phyloP scores from a whole-genome alignment of 2,113 vertebrate species.

The Tenrec ecaudatus region DNA sequence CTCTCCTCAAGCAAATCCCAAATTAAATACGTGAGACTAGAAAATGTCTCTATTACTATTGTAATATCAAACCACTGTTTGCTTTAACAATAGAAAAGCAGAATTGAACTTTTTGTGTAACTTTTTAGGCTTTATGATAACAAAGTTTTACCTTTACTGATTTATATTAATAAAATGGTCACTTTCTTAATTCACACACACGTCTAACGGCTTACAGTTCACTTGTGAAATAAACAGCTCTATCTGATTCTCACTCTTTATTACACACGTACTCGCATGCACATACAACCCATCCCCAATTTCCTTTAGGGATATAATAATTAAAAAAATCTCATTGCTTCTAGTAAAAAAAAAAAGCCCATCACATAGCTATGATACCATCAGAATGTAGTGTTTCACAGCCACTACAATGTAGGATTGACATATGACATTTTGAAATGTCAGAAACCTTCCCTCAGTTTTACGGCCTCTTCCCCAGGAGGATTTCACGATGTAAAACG shows the following conservation, averaged over 20 bases:
- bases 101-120: constrained; percentile 28
- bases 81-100: background rate
- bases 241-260: background rate
- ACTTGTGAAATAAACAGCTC: constrained; percentile 14
- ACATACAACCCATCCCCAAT: background rate
- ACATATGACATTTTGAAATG: constrained; percentile 83
- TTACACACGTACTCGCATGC: background rate
- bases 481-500: constrained; percentile 65
- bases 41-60: constrained; percentile 32
- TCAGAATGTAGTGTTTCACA: constrained; percentile 63
- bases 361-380: constrained; percentile 59
- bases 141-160: constrained; percentile 37
- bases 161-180: constrained; percentile 25
- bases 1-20: background rate
- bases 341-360: constrained; percentile 61
- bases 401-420: constrained; percentile 69
- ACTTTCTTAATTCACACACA: constrained; percentile 31
- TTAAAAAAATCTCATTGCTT: constrained; percentile 47
- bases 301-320: constrained; percentile 73
- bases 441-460: constrained; percentile 72
- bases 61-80: constrained; percentile 21
- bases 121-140: background rate
- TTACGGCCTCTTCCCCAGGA: constrained; percentile 76
- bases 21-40: constrained; percentile 26
- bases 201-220: constrained; percentile 35